A percentile compares a stretch with the other conserved stretches of the same genome.
Evolutionary conservation across 2,113 vertebrate genomes (phyloP).

Genomic region (Corydoras sp.): DNA sequence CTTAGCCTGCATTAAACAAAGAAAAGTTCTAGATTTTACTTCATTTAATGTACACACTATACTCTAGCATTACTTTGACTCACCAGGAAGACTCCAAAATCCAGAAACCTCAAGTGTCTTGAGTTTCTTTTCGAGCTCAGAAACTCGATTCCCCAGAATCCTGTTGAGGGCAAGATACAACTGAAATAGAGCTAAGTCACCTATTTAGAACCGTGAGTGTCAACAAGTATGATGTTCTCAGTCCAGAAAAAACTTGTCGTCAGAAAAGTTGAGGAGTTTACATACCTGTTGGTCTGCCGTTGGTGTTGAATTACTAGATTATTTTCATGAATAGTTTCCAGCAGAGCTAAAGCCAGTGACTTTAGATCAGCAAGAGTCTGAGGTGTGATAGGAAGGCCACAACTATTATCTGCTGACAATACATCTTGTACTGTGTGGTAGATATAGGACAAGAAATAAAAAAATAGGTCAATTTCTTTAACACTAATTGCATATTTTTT

Average conservation of each 20-base stretch:
- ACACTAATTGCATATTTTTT: too few species aligned
- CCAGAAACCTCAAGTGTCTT: conserved; percentile 91
- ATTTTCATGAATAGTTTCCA: conserved; percentile 97
- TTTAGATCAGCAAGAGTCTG: conserved; percentile 97
- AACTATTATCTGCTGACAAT: conserved; percentile 84
- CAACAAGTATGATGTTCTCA: too few species aligned
- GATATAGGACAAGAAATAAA: too few species aligned
- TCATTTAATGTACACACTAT: too few species aligned
- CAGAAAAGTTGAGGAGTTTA: background rate
- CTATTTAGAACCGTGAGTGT: too few species aligned
- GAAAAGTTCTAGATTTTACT: too few species aligned
- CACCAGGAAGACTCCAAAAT: conserved; percentile 96
- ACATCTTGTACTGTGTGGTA: conserved; percentile 80
- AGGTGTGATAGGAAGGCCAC: conserved; percentile 87
- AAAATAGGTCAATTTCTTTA: too few species aligned
- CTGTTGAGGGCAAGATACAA: conserved; percentile 52
- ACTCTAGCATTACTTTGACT: conserved; percentile 24
- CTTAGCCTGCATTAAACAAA: too few species aligned
- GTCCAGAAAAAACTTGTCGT: too few species aligned
- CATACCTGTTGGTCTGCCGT: conserved; percentile 91
- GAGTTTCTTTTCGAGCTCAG: conserved; percentile 91
- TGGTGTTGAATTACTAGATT: conserved; percentile 97
- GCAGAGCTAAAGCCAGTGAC: conserved; percentile 87
- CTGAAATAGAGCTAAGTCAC: too few species aligned
- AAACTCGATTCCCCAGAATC: conserved; percentile 89